phyloP scores from a whole-genome alignment of 2,797 vertebrate genomes.

The Anomalospiza imberbis region DNA sequence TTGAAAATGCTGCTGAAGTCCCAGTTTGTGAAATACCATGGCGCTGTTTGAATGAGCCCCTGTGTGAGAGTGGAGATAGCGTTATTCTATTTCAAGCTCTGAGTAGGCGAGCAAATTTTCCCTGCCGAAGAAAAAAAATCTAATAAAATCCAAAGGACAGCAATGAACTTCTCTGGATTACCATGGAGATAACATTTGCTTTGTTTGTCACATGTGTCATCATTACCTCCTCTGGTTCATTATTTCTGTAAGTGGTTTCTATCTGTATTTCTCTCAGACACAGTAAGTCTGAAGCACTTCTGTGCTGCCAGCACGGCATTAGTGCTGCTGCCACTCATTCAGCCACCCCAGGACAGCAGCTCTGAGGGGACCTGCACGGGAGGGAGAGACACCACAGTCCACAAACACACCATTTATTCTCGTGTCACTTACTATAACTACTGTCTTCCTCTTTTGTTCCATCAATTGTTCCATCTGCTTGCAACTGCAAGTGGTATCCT shows the following conservation, averaged over 20 bases:
- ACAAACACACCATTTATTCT: slow-evolving; percentile 29
- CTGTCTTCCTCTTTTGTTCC: slow-evolving; percentile 98
- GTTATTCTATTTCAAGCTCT: slow-evolving; percentile 65
- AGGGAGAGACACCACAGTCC: slow-evolving; percentile 17
- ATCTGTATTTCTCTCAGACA: slow-evolving; percentile 16
- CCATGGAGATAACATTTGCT: slow-evolving; percentile 78
- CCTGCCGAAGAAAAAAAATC: slow-evolving; percentile 36
- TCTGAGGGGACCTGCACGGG: not conserved
- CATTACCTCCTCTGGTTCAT: slow-evolving; percentile 52
- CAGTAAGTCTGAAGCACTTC: not conserved
- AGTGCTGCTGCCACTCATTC: not conserved
- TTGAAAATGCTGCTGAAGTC: not conserved
- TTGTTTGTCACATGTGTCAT: slow-evolving; percentile 67
- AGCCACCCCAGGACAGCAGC: not conserved
- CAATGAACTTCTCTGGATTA: slow-evolving; percentile 68
- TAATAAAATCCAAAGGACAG: slow-evolving; percentile 74
- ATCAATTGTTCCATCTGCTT: slow-evolving; percentile 98
- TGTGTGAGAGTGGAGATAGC: slow-evolving; percentile 56
- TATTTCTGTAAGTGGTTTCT: slow-evolving; percentile 15
- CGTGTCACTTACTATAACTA: slow-evolving; percentile 89
- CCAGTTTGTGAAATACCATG: not conserved
- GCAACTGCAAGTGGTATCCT: slow-evolving; percentile 98
- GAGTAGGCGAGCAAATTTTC: slow-evolving; percentile 74
- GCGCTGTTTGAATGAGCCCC: slow-evolving; percentile 45
- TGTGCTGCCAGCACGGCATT: not conserved